phyloP scores from a whole-genome alignment of 2,888 invertebrate species.

The Tuberolachnus salignus region DNA sequence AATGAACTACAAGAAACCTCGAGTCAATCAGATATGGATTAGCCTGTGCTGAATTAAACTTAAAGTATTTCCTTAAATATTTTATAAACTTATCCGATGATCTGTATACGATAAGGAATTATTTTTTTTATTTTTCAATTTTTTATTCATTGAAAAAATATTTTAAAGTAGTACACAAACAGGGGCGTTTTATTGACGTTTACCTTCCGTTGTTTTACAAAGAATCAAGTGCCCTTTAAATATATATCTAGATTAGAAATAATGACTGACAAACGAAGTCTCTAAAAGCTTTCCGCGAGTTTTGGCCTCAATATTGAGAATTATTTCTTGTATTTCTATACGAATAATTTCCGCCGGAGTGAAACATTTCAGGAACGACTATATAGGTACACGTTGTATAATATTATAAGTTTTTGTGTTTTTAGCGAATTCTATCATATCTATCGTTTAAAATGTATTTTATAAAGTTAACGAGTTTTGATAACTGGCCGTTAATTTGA shows the following conservation, averaged over 20 bases:
- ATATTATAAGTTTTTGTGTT: background rate
- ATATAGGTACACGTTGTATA: background rate
- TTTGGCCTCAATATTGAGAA: constrained; percentile 9
- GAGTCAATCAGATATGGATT: no score
- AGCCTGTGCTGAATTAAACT: no score
- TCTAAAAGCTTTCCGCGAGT: constrained; percentile 29
- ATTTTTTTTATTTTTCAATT: background rate
- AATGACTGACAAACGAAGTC: constrained; percentile 27
- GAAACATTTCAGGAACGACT: background rate
- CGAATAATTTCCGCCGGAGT: background rate
- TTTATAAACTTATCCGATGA: no score
- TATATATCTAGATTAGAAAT: constrained; percentile 1
- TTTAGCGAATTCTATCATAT: background rate
- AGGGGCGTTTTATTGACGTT: background rate
- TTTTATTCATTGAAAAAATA: background rate
- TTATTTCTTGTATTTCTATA: background rate
- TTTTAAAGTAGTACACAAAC: background rate
- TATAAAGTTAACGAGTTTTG: no score
- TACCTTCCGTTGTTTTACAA: background rate
- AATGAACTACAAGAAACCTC: no score
- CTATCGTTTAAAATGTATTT: no score
- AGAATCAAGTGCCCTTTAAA: background rate
- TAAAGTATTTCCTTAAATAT: no score
- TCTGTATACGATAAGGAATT: no score
- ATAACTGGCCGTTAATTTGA: no score